phyloP scores from a whole-genome alignment of 2,888 invertebrate species.

The Eupeodes luniger region DNA sequence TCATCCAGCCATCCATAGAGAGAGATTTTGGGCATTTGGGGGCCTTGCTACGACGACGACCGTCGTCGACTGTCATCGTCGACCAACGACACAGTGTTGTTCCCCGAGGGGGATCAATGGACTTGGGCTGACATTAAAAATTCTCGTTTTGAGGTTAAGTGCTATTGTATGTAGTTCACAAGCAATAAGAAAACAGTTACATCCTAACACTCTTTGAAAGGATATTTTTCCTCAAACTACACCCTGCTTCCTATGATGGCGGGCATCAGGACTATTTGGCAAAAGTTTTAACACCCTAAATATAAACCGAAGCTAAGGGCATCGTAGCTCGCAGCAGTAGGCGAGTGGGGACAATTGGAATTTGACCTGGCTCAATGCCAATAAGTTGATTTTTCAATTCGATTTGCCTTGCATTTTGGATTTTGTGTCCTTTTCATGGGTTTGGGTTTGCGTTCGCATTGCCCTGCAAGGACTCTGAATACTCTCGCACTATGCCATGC shows the following conservation, averaged over 20 bases:
- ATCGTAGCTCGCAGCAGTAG: not conserved
- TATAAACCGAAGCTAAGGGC: not conserved
- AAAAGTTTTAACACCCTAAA: slow-evolving; percentile 27
- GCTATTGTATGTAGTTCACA: slow-evolving; percentile 71
- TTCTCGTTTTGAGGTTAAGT: slow-evolving; percentile 70
- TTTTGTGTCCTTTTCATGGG: slow-evolving; percentile 12
- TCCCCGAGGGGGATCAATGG: slow-evolving; percentile 16
- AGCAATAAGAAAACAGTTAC: slow-evolving; percentile 65
- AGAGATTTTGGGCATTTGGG: no score
- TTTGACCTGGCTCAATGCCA: slow-evolving; percentile 68
- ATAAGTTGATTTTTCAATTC: slow-evolving; percentile 60
- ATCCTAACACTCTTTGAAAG: slow-evolving; percentile 63
- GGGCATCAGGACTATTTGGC: slow-evolving; percentile 22
- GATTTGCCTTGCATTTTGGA: slow-evolving; percentile 51
- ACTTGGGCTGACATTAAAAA: slow-evolving; percentile 58
- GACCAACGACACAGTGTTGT: not conserved
- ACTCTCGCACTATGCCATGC: slow-evolving; percentile 34
- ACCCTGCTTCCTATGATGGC: not conserved
- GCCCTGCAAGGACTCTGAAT: not conserved
- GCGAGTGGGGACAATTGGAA: not conserved
- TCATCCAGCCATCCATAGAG: no score
- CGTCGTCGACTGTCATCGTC: no score
- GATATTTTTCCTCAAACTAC: slow-evolving; percentile 17
- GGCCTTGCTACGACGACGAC: no score
- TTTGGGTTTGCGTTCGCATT: not conserved